phyloP scores from a whole-genome alignment of 30 jellyfish, hydroid and myxozoan genomes.

The Mastigias papua region DNA sequence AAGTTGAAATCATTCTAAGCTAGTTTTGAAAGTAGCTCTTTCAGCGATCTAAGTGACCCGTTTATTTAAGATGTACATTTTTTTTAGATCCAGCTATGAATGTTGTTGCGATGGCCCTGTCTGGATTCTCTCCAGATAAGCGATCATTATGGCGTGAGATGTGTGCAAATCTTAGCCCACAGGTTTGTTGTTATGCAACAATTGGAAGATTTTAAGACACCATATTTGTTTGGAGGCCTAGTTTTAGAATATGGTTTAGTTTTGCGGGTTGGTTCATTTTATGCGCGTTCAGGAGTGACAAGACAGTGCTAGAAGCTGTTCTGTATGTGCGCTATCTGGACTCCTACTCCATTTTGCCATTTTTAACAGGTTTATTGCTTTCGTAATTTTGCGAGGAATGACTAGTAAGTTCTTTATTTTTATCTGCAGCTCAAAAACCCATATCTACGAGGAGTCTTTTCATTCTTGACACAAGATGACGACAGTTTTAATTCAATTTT shows the following conservation, averaged over 20 bases:
- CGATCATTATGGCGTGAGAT: conserved; percentile 86
- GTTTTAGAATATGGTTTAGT: not conserved
- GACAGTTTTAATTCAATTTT: conserved; percentile 74
- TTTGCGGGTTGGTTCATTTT: no score
- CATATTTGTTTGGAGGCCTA: no score
- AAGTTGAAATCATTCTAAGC: no score
- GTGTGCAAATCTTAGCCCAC: conserved; percentile 84
- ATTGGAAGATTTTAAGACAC: no score
- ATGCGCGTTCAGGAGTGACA: no score
- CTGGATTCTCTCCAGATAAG: conserved; percentile 82
- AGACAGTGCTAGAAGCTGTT: no score
- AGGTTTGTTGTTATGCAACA: no score
- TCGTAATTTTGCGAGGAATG: not conserved
- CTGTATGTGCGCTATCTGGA: no score
- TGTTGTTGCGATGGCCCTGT: conserved; percentile 96
- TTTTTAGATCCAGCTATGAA: conserved; percentile 77
- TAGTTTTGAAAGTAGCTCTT: no score
- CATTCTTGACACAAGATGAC: conserved; percentile 90
- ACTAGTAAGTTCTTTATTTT: not conserved
- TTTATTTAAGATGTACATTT: not conserved
- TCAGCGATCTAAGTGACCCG: no score
- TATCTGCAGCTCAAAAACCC: conserved; percentile 83
- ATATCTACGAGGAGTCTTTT: conserved; percentile 91
- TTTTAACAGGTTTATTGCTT: no score
- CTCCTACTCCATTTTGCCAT: no score